A percentile compares a stretch with the other conserved stretches of the same genome.
These are phyloP conservation scores for Myathropa florea DNA, from an alignment of 2,888 invertebrate species.

Conservation along the genomic window DNA sequence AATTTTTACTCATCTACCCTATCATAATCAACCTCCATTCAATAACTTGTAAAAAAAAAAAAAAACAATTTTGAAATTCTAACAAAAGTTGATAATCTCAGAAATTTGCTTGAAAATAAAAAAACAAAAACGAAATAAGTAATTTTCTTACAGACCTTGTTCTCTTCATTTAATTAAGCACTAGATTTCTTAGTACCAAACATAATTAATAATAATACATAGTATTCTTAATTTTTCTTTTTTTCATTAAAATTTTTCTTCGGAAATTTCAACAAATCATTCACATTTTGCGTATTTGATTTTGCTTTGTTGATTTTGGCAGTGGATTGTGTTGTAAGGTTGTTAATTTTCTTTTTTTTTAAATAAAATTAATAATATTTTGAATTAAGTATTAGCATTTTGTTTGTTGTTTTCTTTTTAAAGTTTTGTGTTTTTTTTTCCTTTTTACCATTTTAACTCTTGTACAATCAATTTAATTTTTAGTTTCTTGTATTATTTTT, in stretches of 20 bases:
- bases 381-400: neutral
- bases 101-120: constrained; percentile 50
- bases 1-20: no score
- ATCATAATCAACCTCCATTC: neutral
- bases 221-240: constrained; percentile 46
- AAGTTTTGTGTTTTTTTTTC: constrained; percentile 8
- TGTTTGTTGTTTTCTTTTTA: constrained; percentile 6
- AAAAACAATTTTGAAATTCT: neutral
- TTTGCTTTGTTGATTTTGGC: constrained; percentile 62
- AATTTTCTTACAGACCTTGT: constrained; percentile 40
- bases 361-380: constrained; percentile 17
- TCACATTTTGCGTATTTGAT: constrained; percentile 9
- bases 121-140: constrained; percentile 5
- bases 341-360: constrained; percentile 5
- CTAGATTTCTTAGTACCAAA: constrained; percentile 64
- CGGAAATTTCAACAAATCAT: constrained; percentile 55
- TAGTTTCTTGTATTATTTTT: constrained; percentile 24
- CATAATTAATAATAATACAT: constrained; percentile 63
- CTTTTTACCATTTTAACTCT: constrained; percentile 39
- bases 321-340: constrained; percentile 57
- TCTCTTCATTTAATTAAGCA: constrained; percentile 51
- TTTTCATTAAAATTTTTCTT: neutral
- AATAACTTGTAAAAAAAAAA: neutral
- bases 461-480: constrained; percentile 57
- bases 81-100: constrained; percentile 17